Base-by-base conservation (phyloP, 2,888 invertebrate species). In the Gibbula magus region DNA sequence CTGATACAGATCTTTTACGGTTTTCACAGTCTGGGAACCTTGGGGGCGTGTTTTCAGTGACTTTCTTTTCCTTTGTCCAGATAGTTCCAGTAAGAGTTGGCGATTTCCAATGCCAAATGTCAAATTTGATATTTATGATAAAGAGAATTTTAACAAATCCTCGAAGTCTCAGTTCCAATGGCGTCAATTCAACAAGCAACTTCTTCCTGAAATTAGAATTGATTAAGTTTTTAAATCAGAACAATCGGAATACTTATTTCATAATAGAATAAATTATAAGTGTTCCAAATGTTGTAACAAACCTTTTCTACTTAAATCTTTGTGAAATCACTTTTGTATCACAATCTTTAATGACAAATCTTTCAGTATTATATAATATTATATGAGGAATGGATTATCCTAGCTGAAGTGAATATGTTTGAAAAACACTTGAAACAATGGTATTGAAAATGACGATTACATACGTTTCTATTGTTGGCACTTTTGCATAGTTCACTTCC, bases 151-250 rank as follows among this genome's bases (percentile, higher is more conserved):
- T 52, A 20, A 73, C 79, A 32, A 51, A 81, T 5, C 54, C 77
- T 20, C 51, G 13, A 22, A 81, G 61, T 22, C 61, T 51, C 22
- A 81, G 79, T 70, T 79, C 79, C 22, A 79, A 29, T 25, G 81
- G 81, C 5, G 76, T 81, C 70, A 81, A 66, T 22, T 81, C 81
- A 32, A 81, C 61, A 16, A 77, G 77, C 18, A 81, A 39, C 18
- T 22, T 51, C 67, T 78, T 81, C 54, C 81, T 79, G 73, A 20
- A 73, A 66, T 18, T 45, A 45, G 13, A 10, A 5, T 45, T 45
- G 10, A 45, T 10, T 10, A 4, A 10, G 4, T 10, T 45, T 10
- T 45, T 45, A 45, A 8, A 10, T 45, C 10, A 45, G 45, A 1
- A 13, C 45, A 45, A 45, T 1, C 10, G 13, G 3, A 45, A 10